Evolutionary conservation across 1,140 invertebrate genomes (phyloP).

Genomic region (Stenopsyche tienmushanensis): DNA sequence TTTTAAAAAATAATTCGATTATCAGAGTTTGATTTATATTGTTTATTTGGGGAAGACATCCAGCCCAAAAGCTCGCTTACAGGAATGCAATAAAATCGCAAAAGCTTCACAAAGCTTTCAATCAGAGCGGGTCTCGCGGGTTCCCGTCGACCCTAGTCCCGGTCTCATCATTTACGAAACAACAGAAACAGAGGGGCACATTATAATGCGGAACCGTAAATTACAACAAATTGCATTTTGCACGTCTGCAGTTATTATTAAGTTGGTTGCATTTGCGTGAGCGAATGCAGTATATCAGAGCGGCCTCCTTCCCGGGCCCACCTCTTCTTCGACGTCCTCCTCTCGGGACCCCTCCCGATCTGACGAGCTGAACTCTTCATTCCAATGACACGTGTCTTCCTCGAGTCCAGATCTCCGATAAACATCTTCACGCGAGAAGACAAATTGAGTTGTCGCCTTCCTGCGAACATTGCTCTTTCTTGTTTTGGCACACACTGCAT

Average conservation of each 20-base stretch:
- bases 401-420: constrained; percentile 11
- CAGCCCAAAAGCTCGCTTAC: too few relatives aligned
- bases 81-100: not conserved
- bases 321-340: constrained; percentile 1
- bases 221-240: constrained; percentile 43
- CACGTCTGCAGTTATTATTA: constrained; percentile 42
- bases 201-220: constrained; percentile 42
- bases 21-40: too few relatives aligned
- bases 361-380: not conserved
- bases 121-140: constrained; percentile 17
- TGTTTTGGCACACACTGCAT: too few relatives aligned
- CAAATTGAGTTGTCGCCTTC: not conserved
- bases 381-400: constrained; percentile 11
- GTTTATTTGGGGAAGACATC: not conserved
- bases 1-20: too few relatives aligned
- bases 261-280: constrained; percentile 42
- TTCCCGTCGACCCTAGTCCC: not conserved
- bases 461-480: too few relatives aligned
- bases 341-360: not conserved
- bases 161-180: not conserved
- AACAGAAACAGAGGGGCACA: constrained; percentile 31
- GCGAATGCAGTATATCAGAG: constrained; percentile 40
- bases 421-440: constrained; percentile 9
- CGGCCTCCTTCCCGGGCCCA: constrained; percentile 36
- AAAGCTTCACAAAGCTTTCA: constrained; percentile 16